These are phyloP conservation scores for Ormyrus pomaceus DNA, from an alignment of 2,888 invertebrate species.

Conservation along the genomic window DNA sequence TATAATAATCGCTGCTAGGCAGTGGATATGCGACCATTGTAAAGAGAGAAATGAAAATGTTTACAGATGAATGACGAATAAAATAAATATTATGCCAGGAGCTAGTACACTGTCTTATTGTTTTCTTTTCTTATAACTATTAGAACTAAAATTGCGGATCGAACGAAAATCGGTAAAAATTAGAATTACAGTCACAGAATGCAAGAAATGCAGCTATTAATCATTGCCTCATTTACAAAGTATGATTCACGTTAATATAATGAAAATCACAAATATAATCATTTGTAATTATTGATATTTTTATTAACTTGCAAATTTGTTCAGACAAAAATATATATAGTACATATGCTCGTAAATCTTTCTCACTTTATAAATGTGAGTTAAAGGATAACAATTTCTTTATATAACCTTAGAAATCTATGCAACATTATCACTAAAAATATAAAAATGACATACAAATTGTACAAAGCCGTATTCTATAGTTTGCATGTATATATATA, in stretches of 20 bases:
- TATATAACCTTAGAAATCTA: slow-evolving; percentile 4
- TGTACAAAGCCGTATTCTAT: neutral
- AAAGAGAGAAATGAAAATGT: slow-evolving; percentile 63
- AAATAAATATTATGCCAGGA: slow-evolving; percentile 29
- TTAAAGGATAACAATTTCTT: neutral
- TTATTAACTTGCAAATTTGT: neutral
- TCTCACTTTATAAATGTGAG: neutral
- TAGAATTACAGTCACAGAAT: no score
- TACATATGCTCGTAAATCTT: neutral
- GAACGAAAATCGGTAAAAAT: no score
- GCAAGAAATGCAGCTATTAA: no score
- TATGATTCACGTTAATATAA: no score
- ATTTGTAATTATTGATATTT: slow-evolving; percentile 7
- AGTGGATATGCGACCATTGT: slow-evolving; percentile 63
- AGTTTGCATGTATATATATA: neutral
- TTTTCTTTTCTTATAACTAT: neutral
- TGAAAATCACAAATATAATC: no score
- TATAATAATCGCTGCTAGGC: slow-evolving; percentile 61
- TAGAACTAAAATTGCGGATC: no score
- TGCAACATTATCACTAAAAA: slow-evolving; percentile 5
- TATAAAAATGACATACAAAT: slow-evolving; percentile 11
- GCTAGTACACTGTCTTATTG: neutral
- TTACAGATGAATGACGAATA: slow-evolving; percentile 59
- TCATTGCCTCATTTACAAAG: no score
- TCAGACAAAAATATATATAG: neutral